Percentiles rank a stretch among this genome's conserved stretches.
These are phyloP conservation scores for Aspidoscelis tigris DNA, from an alignment of 2,113 vertebrate species.

Conservation along the genomic window DNA sequence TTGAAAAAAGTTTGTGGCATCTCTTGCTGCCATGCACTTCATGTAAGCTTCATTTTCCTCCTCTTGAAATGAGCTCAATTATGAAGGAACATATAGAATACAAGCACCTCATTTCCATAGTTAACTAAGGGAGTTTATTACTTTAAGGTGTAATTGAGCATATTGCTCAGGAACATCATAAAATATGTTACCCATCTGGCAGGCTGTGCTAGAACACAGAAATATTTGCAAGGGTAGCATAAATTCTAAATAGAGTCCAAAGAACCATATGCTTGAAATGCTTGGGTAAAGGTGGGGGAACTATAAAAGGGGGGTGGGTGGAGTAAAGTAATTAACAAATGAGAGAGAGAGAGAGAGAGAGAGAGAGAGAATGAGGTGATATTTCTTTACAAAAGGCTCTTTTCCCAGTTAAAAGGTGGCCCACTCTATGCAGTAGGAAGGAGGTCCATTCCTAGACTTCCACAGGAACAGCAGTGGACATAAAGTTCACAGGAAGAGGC, in stretches of 20 bases:
- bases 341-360: no score
- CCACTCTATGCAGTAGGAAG: no score
- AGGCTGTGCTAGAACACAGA: neutral
- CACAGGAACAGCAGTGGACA: no score
- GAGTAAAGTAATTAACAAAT: neutral
- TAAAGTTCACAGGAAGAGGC: no score
- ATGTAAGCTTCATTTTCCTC: neutral
- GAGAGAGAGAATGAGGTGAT: no score
- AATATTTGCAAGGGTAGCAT: neutral
- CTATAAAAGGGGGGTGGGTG: neutral
- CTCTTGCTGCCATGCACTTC: neutral
- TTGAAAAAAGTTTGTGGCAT: neutral
- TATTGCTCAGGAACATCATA: slow-evolving; percentile 5
- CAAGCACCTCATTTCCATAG: slow-evolving; percentile 1
- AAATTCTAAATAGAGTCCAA: neutral
- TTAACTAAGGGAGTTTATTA: neutral
- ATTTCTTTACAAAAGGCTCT: no score
- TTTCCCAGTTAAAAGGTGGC: no score
- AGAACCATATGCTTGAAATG: neutral
- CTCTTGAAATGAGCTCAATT: neutral
- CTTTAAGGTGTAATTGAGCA: slow-evolving; percentile 4
- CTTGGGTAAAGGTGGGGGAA: neutral
- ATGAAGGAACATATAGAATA: neutral
- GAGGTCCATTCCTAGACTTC: no score
- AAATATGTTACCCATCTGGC: neutral